These are phyloP conservation scores for Taenioides sp. DNA, from an alignment of 2,797 vertebrate genomes.

Conservation along the genomic window DNA sequence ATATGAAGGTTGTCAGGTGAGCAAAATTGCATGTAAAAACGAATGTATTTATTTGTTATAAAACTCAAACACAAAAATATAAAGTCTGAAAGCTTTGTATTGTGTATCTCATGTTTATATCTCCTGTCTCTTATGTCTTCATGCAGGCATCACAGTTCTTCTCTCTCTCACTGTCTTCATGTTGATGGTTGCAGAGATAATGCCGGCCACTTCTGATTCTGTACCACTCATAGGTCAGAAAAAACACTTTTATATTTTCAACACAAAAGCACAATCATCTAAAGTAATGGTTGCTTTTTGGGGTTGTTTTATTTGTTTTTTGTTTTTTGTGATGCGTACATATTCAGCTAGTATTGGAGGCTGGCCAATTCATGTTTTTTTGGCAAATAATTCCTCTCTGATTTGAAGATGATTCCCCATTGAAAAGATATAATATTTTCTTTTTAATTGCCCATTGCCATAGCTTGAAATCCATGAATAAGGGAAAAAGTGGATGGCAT, in stretches of 20 bases:
- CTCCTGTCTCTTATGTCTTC: not conserved
- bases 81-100: not conserved
- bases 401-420: not conserved
- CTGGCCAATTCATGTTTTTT: no score
- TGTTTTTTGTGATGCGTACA: no score
- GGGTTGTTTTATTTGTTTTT: not conserved
- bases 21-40: no score
- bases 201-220: slow-evolving; percentile 82
- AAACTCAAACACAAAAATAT: not conserved
- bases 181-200: slow-evolving; percentile 84
- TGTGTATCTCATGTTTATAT: no score
- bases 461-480: no score
- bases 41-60: not conserved
- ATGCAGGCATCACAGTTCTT: slow-evolving; percentile 80
- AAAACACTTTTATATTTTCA: not conserved
- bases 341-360: not conserved
- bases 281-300: not conserved
- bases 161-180: slow-evolving; percentile 83
- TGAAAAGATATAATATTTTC: no score
- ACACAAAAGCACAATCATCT: not conserved
- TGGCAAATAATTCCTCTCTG: not conserved
- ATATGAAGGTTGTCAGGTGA: no score
- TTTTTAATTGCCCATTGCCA: no score
- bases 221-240: slow-evolving; percentile 78
- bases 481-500: no score